phyloP scores from a whole-genome alignment of 2,113 vertebrate genomes.

The Pungitius pungitius region DNA sequence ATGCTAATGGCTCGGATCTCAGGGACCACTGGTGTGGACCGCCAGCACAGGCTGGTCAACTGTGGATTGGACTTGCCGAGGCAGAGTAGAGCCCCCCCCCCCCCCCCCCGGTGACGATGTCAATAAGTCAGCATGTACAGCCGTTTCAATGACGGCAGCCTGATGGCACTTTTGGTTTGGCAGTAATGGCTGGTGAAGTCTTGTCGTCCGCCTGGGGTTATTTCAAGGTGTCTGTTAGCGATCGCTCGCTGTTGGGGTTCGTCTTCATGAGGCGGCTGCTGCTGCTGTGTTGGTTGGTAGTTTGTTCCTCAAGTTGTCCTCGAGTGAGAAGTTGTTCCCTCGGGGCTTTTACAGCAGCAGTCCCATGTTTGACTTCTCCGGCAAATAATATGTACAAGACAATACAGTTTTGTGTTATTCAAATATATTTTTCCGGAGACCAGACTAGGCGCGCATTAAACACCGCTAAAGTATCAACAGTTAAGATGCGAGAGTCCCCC shows the following conservation, averaged over 20 bases:
- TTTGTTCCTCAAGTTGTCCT: not conserved
- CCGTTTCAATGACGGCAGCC: not conserved
- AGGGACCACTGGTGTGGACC: conserved; percentile 48
- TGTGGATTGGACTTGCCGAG: conserved; percentile 45
- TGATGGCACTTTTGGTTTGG: not conserved
- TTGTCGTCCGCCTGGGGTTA: not conserved
- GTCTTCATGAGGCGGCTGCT: not conserved
- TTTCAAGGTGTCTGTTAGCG: not conserved
- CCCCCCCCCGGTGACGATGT: not conserved
- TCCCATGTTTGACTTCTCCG: no score
- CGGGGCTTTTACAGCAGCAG: not conserved
- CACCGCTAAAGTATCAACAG: not conserved
- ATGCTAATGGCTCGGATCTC: conserved; percentile 75
- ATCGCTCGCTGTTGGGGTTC: not conserved
- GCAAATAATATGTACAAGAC: no score
- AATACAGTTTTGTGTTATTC: no score
- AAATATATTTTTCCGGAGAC: no score
- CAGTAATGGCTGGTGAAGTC: not conserved
- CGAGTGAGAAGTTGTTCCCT: not conserved
- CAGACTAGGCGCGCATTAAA: not conserved
- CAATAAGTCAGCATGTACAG: not conserved
- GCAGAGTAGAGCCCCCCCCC: not conserved
- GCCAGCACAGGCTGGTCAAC: conserved; percentile 45
- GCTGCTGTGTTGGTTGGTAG: not conserved
- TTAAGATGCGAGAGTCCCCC: not conserved